Evolutionary conservation across 2,797 vertebrate genomes (phyloP).

Genomic region (Hephaestus fuliginosus): DNA sequence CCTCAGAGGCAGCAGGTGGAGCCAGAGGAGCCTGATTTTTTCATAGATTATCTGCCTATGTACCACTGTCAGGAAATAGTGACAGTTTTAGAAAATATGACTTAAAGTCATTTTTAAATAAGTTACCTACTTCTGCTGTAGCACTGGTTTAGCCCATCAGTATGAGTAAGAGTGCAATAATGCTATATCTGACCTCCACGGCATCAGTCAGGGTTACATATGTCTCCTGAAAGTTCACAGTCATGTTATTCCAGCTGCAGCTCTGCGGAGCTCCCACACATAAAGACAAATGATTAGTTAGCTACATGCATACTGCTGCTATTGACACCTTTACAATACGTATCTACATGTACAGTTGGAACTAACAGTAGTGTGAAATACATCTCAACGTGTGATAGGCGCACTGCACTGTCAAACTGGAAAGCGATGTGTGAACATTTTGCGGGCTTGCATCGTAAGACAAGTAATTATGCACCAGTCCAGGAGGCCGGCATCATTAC

Average conservation of each 20-base stretch:
- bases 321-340: conserved; percentile 13
- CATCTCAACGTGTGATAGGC: conserved; percentile 33
- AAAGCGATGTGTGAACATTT: conserved; percentile 35
- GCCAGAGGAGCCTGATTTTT: too few relatives aligned
- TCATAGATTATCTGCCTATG: too few relatives aligned
- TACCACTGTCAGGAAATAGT: too few relatives aligned
- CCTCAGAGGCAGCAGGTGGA: too few relatives aligned
- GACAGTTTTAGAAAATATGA: too few relatives aligned
- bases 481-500: conserved; percentile 45
- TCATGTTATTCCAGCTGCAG: background rate
- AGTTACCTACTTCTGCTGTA: too few relatives aligned
- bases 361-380: conserved; percentile 34
- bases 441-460: conserved; percentile 24
- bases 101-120: too few relatives aligned
- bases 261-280: background rate
- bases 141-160: too few relatives aligned
- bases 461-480: conserved; percentile 53
- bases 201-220: background rate
- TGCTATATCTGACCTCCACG: background rate
- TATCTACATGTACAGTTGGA: conserved; percentile 9
- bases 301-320: background rate
- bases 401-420: conserved; percentile 18
- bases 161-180: background rate
- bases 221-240: background rate
- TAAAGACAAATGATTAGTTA: background rate